Conservation (phyloP, 2,113 vertebrate genomes). For the Perca fluviatilis region DNA sequence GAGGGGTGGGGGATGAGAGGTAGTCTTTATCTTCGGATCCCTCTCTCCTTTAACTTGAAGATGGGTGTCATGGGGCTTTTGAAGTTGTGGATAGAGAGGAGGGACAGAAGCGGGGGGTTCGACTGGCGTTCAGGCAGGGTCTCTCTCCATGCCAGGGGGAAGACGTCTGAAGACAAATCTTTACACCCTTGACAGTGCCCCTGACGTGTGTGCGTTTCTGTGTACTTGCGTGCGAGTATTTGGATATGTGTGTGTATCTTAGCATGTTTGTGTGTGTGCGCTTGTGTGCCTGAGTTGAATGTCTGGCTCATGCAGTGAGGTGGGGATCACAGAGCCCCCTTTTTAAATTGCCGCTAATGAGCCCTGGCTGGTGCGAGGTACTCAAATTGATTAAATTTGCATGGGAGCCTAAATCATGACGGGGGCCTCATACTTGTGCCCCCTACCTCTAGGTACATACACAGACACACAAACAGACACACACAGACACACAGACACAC, state of each 20-base stretch:
- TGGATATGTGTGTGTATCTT: slow-evolving; percentile 58
- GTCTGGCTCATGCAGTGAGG: slow-evolving; percentile 76
- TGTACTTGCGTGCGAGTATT: slow-evolving; percentile 65
- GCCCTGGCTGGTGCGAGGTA: slow-evolving; percentile 86
- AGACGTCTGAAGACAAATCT: slow-evolving; percentile 85
- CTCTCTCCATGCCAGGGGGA: slow-evolving; percentile 80
- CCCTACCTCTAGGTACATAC: slow-evolving; percentile 71
- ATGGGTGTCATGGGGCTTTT: slow-evolving; percentile 83
- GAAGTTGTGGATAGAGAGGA: slow-evolving; percentile 82
- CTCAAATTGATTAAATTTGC: slow-evolving; percentile 91
- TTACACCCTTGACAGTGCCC: slow-evolving; percentile 81
- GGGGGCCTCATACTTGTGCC: slow-evolving; percentile 75
- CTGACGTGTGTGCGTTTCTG: slow-evolving; percentile 55
- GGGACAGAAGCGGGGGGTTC: slow-evolving; percentile 57
- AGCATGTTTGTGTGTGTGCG: slow-evolving; percentile 52
- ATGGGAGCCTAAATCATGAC: slow-evolving; percentile 87
- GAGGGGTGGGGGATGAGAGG: slow-evolving; percentile 61
- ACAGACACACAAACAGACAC: slow-evolving; percentile 66
- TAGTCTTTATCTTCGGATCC: slow-evolving; percentile 77
- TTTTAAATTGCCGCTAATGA: slow-evolving; percentile 89
- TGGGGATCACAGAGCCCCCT: slow-evolving; percentile 85
- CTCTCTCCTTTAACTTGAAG: slow-evolving; percentile 81
- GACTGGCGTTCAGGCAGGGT: slow-evolving; percentile 57
- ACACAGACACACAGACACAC: slow-evolving; percentile 56
- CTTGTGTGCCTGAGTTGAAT: slow-evolving; percentile 58